These are phyloP conservation scores for Zingel zingel DNA, from an alignment of 2,113 vertebrate genomes.

Conservation along the genomic window DNA sequence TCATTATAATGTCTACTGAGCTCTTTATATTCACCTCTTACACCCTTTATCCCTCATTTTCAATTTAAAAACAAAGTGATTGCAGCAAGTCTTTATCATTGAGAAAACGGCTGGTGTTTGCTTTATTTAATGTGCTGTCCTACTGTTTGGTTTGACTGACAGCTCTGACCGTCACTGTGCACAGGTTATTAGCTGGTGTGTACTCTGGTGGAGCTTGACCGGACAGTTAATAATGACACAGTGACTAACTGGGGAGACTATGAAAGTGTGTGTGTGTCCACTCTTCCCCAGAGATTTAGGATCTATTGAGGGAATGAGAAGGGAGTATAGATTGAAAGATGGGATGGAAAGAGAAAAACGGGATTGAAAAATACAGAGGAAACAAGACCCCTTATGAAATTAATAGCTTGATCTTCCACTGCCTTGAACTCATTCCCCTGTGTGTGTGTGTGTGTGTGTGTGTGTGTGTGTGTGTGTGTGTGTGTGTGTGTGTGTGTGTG, in stretches of 20 bases:
- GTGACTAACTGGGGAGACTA: constrained; percentile 34
- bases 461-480: too few relatives aligned
- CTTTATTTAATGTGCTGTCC: constrained; percentile 23
- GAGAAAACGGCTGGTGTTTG: constrained; percentile 32
- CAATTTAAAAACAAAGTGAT: not conserved
- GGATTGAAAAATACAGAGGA: constrained; percentile 23
- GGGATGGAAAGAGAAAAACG: not conserved
- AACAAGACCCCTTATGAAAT: constrained; percentile 33
- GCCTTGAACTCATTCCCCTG: constrained; percentile 25
- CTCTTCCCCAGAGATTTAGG: constrained; percentile 32
- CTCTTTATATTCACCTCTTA: constrained; percentile 1
- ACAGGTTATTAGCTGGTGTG: constrained; percentile 58
- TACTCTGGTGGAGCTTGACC: constrained; percentile 24
- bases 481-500: too few relatives aligned
- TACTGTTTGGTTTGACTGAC: constrained; percentile 59
- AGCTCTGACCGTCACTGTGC: constrained; percentile 30
- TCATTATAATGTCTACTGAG: not conserved
- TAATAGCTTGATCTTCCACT: constrained; percentile 26
- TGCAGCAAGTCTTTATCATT: not conserved
- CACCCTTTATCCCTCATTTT: not conserved
- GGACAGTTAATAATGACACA: constrained; percentile 47
- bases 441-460: constrained; percentile 21
- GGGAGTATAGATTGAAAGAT: constrained; percentile 31
- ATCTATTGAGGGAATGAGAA: constrained; percentile 27
- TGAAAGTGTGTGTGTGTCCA: constrained; percentile 30